Conservation (phyloP, 2,888 invertebrate genomes). For the Autographa gamma region DNA sequence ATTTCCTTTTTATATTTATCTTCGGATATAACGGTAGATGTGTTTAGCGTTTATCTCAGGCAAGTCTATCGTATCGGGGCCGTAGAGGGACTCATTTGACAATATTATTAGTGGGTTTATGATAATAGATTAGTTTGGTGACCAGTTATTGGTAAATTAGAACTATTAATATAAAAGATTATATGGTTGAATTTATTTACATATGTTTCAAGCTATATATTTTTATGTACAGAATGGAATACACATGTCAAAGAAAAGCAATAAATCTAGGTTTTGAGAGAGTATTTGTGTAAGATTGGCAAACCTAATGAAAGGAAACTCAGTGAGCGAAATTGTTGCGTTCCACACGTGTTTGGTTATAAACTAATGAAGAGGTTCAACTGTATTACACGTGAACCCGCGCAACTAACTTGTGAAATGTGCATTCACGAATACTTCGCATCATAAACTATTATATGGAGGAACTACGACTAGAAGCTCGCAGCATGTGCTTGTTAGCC, state of each 20-base stretch:
- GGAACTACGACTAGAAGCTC: neutral
- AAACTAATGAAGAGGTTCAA: constrained; percentile 24
- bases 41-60: constrained; percentile 24
- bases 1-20: constrained; percentile 67
- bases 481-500: neutral
- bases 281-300: neutral
- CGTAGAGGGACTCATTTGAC: neutral
- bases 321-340: neutral
- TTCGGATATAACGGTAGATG: constrained; percentile 45
- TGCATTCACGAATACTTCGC: constrained; percentile 14
- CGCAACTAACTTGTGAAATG: constrained; percentile 22
- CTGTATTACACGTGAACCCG: constrained; percentile 11
- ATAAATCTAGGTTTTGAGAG: neutral
- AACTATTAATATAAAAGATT: no score
- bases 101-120: neutral
- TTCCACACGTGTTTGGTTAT: constrained; percentile 3
- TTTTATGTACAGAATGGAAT: no score
- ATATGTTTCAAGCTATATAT: no score
- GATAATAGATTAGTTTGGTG: neutral
- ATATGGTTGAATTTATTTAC: no score
- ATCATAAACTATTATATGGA: neutral
- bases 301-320: constrained; percentile 1
- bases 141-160: neutral
- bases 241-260: no score
- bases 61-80: neutral